A percentile compares a stretch with the other conserved stretches of the same genome.
phyloP scores from a whole-genome alignment of 2,113 vertebrate genomes.

The Pluvianellus socialis region DNA sequence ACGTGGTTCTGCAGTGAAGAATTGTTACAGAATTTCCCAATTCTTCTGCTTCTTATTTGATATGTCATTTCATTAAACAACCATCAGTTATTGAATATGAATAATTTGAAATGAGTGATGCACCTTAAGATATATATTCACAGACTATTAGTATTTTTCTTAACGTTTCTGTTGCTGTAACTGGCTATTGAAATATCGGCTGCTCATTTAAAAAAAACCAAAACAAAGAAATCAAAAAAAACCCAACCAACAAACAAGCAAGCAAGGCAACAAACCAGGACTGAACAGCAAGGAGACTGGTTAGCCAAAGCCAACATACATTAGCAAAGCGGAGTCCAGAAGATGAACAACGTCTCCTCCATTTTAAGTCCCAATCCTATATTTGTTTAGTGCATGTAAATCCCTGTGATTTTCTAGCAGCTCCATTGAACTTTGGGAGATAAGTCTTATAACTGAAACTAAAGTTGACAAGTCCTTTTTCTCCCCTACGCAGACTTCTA shows the following conservation, averaged over 20 bases:
- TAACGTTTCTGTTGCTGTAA: not conserved
- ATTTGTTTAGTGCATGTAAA: not conserved
- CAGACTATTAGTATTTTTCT: not conserved
- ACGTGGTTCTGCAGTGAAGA: not conserved
- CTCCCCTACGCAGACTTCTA: not conserved
- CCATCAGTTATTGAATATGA: constrained; percentile 25
- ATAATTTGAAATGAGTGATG: constrained; percentile 1
- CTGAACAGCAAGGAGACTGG: not conserved
- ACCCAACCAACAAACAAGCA: accelerated
- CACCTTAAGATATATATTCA: not conserved
- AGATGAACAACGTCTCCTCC: not conserved
- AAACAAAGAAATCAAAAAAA: not conserved
- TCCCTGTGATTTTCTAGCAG: not conserved
- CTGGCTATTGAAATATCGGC: constrained; percentile 23
- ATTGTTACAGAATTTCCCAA: constrained; percentile 6
- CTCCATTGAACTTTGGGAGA: not conserved
- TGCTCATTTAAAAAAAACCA: not conserved
- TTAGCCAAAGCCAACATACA: not conserved
- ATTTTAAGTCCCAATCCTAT: not conserved
- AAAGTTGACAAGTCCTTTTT: not conserved
- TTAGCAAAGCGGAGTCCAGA: not conserved
- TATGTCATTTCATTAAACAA: constrained; percentile 46
- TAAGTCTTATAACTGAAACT: not conserved
- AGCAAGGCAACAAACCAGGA: not conserved
- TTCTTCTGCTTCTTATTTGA: not conserved